A percentile compares a stretch with the other conserved stretches of the same genome.
These are phyloP conservation scores for Saimiri boliviensis DNA, from an alignment of 2,113 vertebrate genomes.

Conservation along the genomic window DNA sequence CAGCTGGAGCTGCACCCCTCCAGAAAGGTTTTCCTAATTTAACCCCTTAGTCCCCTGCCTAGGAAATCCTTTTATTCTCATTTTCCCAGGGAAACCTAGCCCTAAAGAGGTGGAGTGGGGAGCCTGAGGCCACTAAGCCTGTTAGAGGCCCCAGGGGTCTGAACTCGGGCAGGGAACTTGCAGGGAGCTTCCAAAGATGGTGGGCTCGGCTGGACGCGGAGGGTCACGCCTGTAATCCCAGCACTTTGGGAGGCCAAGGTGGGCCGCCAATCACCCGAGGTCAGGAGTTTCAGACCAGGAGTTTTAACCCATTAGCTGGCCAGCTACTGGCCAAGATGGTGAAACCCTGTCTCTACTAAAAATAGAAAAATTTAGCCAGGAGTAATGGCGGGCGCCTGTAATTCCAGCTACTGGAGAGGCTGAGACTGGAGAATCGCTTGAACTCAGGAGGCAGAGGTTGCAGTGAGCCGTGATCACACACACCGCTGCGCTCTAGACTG, in stretches of 20 bases:
- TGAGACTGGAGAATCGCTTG: not conserved
- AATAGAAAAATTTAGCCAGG: not conserved
- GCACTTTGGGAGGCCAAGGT: too few species aligned
- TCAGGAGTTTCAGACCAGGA: not conserved
- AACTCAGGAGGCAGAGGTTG: not conserved
- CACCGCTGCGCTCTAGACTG: not conserved
- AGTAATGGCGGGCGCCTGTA: accelerated
- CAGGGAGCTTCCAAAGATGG: not conserved
- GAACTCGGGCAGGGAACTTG: not conserved
- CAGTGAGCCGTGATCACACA: not conserved
- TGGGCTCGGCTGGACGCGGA: too few species aligned
- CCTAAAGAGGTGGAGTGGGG: not conserved
- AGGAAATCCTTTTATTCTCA: not conserved
- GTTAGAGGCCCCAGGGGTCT: too few species aligned
- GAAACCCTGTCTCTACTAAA: not conserved
- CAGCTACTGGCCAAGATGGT: not conserved
- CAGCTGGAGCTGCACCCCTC: not conserved
- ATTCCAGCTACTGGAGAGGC: not conserved
- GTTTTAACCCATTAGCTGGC: too few species aligned
- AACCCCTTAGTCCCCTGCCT: not conserved
- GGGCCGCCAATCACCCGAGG: too few species aligned
- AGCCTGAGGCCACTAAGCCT: not conserved
- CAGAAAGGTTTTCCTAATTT: not conserved
- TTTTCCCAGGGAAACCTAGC: not conserved
- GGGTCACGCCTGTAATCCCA: too few species aligned